Evolutionary conservation across 1,140 invertebrate species (phyloP).

Genomic region (Ganaspis sp.): DNA sequence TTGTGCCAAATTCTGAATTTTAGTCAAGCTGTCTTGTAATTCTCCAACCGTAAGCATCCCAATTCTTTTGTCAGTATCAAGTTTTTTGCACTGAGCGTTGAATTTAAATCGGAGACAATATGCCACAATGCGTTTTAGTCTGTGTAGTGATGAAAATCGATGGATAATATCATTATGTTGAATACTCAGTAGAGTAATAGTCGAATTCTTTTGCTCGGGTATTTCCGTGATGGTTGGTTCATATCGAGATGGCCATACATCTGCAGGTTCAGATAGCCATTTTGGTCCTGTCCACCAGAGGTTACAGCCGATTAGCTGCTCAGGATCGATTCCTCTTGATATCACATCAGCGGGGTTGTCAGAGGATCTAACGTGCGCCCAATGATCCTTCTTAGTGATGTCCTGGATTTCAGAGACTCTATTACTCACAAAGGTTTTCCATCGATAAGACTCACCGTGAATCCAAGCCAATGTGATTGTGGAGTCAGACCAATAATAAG

Average conservation of each 20-base stretch:
- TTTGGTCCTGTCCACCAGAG: slow-evolving; percentile 45
- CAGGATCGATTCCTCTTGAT: slow-evolving; percentile 39
- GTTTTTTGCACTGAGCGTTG: no score
- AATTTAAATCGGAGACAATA: slow-evolving; percentile 1
- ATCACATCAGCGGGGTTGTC: neutral
- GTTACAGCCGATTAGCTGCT: slow-evolving; percentile 28
- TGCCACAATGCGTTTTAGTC: neutral
- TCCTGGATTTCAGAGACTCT: slow-evolving; percentile 44
- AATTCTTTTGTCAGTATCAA: no score
- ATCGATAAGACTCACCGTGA: slow-evolving; percentile 47
- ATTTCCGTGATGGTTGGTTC: neutral
- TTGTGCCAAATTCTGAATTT: neutral
- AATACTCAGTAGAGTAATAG: no score
- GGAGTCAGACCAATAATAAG: slow-evolving; percentile 55
- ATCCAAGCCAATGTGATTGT: slow-evolving; percentile 61
- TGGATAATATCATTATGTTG: neutral
- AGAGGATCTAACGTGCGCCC: neutral
- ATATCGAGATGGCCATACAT: neutral
- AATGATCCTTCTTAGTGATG: neutral
- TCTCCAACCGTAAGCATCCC: neutral
- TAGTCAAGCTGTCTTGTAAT: neutral
- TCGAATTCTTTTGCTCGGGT: neutral
- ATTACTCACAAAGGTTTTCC: slow-evolving; percentile 65
- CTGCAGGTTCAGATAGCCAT: neutral
- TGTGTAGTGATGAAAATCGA: neutral